phyloP scores from a whole-genome alignment of 2,888 invertebrate species.

The Phasia obesa region DNA sequence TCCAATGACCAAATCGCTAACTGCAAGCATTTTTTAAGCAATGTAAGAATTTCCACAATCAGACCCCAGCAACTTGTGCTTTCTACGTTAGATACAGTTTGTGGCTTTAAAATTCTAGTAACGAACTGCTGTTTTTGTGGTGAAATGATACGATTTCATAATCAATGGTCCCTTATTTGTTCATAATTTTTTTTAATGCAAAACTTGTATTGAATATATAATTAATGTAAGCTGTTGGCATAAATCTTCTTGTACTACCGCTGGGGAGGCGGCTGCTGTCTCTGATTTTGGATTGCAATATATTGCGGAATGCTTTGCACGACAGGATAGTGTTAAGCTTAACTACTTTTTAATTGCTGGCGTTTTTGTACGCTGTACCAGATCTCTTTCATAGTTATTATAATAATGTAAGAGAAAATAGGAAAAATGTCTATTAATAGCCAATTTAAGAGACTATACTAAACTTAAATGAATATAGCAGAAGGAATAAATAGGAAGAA shows the following conservation, averaged over 20 bases:
- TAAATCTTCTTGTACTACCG: constrained; percentile 1
- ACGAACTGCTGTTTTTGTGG: background rate
- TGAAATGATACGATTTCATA: constrained; percentile 18
- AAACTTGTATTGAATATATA: background rate
- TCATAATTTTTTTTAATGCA: constrained; percentile 28
- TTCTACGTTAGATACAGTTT: constrained; percentile 1
- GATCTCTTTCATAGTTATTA: no score
- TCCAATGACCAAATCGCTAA: constrained; percentile 7
- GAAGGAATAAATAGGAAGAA: no score
- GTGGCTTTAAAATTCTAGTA: constrained; percentile 27
- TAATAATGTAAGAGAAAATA: background rate
- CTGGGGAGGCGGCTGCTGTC: constrained; percentile 1
- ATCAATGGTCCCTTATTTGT: constrained; percentile 24
- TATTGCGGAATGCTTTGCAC: constrained; percentile 28
- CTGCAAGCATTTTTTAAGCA: background rate
- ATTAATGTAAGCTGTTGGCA: background rate
- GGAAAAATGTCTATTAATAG: background rate
- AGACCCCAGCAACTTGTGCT: constrained; percentile 24
- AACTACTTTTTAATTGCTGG: constrained; percentile 58
- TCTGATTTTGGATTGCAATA: constrained; percentile 8
- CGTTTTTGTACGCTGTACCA: constrained; percentile 4
- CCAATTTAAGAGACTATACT: background rate
- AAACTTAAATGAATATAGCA: no score
- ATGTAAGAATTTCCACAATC: constrained; percentile 26
- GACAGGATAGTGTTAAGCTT: constrained; percentile 48